Conservation (phyloP, 2,888 invertebrate species). For the Ormia ochracea region DNA sequence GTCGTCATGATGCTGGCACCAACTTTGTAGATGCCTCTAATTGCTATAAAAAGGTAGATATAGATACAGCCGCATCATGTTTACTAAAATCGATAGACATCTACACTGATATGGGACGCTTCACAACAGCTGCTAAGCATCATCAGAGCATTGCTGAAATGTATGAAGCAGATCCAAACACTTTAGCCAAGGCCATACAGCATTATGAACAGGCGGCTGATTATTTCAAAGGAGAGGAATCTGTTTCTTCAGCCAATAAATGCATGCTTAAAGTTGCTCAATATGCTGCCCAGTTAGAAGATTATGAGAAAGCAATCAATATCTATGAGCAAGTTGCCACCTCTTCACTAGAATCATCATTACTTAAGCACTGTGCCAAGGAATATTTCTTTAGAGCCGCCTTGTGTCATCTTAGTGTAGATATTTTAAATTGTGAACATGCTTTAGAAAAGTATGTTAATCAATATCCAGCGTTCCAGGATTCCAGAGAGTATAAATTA, state of each 20-base stretch:
- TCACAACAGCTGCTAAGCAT: conserved; percentile 98
- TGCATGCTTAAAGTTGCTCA: conserved; percentile 98
- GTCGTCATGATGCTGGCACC: conserved; percentile 96
- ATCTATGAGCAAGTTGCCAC: conserved; percentile 97
- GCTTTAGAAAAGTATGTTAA: conserved; percentile 95
- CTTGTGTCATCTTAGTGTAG: conserved; percentile 96
- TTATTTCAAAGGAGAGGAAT: conserved; percentile 98
- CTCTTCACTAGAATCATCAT: conserved; percentile 93
- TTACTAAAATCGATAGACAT: conserved; percentile 95
- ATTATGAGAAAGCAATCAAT: conserved; percentile 96
- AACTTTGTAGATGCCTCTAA: conserved; percentile 98
- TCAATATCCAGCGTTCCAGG: conserved; percentile 96
- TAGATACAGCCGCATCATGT: conserved; percentile 90
- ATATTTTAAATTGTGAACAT: conserved; percentile 94
- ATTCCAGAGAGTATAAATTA: conserved; percentile 96
- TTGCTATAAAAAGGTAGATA: conserved; percentile 89
- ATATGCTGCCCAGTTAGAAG: conserved; percentile 96
- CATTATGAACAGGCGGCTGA: conserved; percentile 99
- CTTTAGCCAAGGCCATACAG: conserved; percentile 82
- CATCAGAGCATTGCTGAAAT: conserved; percentile 97
- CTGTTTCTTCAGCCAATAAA: conserved; percentile 98
- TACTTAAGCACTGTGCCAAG: conserved; percentile 98
- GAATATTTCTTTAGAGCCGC: conserved; percentile 98
- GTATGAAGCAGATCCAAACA: conserved; percentile 91
- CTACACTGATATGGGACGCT: conserved; percentile 98